Conservation (phyloP, 2,888 invertebrate genomes). For the Lysandra bellargus region DNA sequence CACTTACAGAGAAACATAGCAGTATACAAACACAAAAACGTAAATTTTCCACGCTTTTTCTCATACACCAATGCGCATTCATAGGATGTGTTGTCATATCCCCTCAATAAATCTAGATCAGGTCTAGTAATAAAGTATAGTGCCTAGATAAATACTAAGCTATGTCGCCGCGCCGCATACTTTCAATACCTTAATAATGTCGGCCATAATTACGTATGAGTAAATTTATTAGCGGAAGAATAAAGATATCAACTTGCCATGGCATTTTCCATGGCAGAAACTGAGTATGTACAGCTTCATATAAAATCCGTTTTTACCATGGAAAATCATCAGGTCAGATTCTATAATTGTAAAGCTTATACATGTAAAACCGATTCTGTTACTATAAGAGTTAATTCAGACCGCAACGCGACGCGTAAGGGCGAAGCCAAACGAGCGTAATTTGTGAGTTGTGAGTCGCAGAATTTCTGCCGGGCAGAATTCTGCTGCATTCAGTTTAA, state of each 20-base stretch:
- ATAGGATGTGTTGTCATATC: conserved; percentile 29
- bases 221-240: conserved; percentile 14
- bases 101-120: conserved; percentile 25
- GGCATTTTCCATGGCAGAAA: conserved; percentile 3
- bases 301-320: too few species aligned
- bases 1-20: background rate
- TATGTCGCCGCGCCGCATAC: conserved; percentile 15
- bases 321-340: too few species aligned
- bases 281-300: background rate
- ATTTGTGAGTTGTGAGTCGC: too few species aligned
- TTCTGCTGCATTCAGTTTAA: too few species aligned
- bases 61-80: conserved; percentile 24
- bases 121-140: conserved; percentile 16
- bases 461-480: too few species aligned
- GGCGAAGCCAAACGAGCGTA: too few species aligned
- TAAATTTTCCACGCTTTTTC: conserved; percentile 21
- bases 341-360: too few species aligned
- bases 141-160: conserved; percentile 20
- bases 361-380: too few species aligned
- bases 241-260: background rate
- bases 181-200: conserved; percentile 10
- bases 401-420: too few species aligned
- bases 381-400: too few species aligned
- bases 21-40: background rate
- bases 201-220: conserved; percentile 1